Conservation (phyloP, 2,797 vertebrate species). For the Acanthurus tractus region DNA sequence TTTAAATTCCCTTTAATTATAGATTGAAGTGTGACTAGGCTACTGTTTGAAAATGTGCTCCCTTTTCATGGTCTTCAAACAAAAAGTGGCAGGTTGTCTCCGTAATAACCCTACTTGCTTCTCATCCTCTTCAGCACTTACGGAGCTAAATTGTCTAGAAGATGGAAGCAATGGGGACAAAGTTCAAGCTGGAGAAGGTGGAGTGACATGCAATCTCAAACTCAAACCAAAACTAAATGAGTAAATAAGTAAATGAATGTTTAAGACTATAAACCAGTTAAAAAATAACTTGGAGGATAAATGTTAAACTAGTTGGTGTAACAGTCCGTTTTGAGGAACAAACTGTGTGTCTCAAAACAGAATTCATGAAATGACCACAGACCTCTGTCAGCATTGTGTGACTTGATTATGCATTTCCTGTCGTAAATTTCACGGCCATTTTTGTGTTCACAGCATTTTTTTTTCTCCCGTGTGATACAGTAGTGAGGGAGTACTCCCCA, state of each 20-base stretch:
- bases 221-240: constrained; percentile 35
- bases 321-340: constrained; percentile 24
- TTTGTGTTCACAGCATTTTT: not conserved
- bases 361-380: constrained; percentile 9
- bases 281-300: constrained; percentile 42
- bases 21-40: constrained; percentile 73
- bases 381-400: constrained; percentile 56
- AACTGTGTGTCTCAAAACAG: not conserved
- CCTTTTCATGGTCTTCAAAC: constrained; percentile 56
- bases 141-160: constrained; percentile 6
- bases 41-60: constrained; percentile 56
- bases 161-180: constrained; percentile 23
- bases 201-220: constrained; percentile 41
- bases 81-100: constrained; percentile 42
- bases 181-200: constrained; percentile 34
- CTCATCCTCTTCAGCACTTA: constrained; percentile 30
- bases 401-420: constrained; percentile 55
- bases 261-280: constrained; percentile 41
- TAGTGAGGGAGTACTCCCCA: not conserved
- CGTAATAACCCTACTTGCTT: constrained; percentile 34
- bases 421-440: not conserved
- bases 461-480: constrained; percentile 4
- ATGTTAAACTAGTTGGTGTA: constrained; percentile 4
- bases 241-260: constrained; percentile 43
- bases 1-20: constrained; percentile 81